Evolutionary conservation across 1,140 invertebrate species (phyloP), one percentile per base, ranked within the genome.

Genomic region (Parasteatoda tepidariorum): DNA sequence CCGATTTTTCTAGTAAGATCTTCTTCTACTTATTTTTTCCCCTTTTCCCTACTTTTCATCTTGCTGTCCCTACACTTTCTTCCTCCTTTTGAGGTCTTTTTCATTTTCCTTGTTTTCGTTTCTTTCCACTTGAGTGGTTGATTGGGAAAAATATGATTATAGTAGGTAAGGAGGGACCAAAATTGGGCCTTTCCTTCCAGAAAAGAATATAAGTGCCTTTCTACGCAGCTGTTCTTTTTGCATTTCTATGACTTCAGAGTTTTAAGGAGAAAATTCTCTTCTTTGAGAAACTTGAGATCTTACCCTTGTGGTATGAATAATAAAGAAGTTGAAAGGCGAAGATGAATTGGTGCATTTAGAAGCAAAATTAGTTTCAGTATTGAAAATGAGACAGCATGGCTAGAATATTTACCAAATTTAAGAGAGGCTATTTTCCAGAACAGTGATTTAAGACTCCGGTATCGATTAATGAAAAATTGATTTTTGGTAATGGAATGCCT

Each of bases 121-220:
- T 41, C 57, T 30, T 82, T 82, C 67, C 57, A 70, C 62, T 59
- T 41, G n/a, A 78, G 61, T 78, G 62, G 62, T 75, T 79, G 76
- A 79, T 79, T 79, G 66, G 41, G 31, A 57, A 79, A 79, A 79
- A 55, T 79, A 67, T 79, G 76, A 79, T 79, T 79, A 79, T 28
- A 57, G 28, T 28, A 28, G 26, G 38, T 26, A 31, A 61, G n/a
- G 38, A 68, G 66, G 34, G 34, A 68, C 2, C 66, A 38, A 38
- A 48, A 38, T 30, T 38, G 2, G 15, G 48, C 5, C 15, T 38
- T 68, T 26, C 48, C 66, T 68, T 13, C 66, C 3, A 11, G 24
- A 38, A 68, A 30, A 34, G 13, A 22, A 33, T 38, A 34, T 24
- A 38, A 55, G 54, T 75, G 70, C 70, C 28, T 13, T 68, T 68